Conservation (phyloP, 2,888 invertebrate species). For the Camptogramma bilineatum region DNA sequence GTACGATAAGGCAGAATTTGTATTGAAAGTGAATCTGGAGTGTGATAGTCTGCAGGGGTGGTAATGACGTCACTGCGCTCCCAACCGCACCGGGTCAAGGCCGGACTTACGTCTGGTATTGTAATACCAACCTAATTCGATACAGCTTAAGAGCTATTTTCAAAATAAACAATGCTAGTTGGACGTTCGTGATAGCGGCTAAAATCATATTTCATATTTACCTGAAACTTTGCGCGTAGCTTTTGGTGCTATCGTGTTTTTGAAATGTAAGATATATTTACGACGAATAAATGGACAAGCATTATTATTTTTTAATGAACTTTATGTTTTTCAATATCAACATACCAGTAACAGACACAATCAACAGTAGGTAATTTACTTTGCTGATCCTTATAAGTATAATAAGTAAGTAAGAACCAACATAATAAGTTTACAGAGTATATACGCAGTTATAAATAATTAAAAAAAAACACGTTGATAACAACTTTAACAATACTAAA, state of each 20-base stretch:
- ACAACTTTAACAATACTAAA: too few relatives aligned
- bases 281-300: conserved; percentile 9
- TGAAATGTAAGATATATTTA: conserved; percentile 13
- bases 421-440: too few relatives aligned
- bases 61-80: conserved; percentile 54
- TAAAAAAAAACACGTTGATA: too few relatives aligned
- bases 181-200: conserved; percentile 8
- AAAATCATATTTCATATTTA: conserved; percentile 31
- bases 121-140: conserved; percentile 18
- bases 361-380: too few relatives aligned
- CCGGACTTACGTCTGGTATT: conserved; percentile 27
- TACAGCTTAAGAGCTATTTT: conserved; percentile 18
- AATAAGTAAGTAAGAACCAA: too few relatives aligned
- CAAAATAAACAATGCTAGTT: conserved; percentile 8
- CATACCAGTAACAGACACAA: too few relatives aligned
- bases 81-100: conserved; percentile 52
- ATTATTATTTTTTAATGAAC: background rate
- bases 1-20: conserved; percentile 14
- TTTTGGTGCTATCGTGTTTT: conserved; percentile 20
- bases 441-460: too few relatives aligned
- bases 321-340: background rate
- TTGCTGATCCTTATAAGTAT: too few relatives aligned
- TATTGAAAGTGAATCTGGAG: conserved; percentile 17
- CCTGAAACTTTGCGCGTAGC: conserved; percentile 22
- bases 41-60: conserved; percentile 27